These are phyloP conservation scores for Lasioglossum baleicum DNA, from an alignment of 1,140 invertebrate genomes.

Conservation along the genomic window DNA sequence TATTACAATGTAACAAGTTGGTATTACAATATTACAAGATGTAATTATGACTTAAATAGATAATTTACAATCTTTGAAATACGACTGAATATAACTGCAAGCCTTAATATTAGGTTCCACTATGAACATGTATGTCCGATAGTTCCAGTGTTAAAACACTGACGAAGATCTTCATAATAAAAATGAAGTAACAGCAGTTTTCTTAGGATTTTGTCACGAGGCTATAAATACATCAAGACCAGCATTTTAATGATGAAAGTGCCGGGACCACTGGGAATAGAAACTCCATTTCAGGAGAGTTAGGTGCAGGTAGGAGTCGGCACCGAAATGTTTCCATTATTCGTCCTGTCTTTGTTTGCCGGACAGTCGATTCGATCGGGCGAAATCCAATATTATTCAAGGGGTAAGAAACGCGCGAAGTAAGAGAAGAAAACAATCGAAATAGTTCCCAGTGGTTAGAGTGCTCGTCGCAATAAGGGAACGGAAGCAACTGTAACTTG, in stretches of 20 bases:
- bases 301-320: not conserved
- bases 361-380: slow-evolving; percentile 17
- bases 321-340: slow-evolving; percentile 20
- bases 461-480: slow-evolving; percentile 59
- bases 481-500: slow-evolving; percentile 60
- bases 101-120: too few relatives aligned
- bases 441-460: slow-evolving; percentile 48
- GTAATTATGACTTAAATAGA: too few relatives aligned
- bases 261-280: not conserved
- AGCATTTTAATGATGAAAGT: too few relatives aligned
- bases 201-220: too few relatives aligned
- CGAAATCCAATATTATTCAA: slow-evolving; percentile 43
- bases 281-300: not conserved
- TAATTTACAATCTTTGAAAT: too few relatives aligned
- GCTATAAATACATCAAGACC: not conserved
- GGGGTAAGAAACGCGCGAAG: slow-evolving; percentile 23
- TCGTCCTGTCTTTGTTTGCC: not conserved
- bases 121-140: too few relatives aligned
- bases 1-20: too few relatives aligned
- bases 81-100: too few relatives aligned
- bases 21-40: too few relatives aligned
- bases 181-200: too few relatives aligned
- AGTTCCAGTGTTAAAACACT: too few relatives aligned
- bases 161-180: too few relatives aligned
- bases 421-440: slow-evolving; percentile 46